Evolutionary conservation across 2,888 invertebrate species (phyloP).

Genomic region (Brachycybe producta): DNA sequence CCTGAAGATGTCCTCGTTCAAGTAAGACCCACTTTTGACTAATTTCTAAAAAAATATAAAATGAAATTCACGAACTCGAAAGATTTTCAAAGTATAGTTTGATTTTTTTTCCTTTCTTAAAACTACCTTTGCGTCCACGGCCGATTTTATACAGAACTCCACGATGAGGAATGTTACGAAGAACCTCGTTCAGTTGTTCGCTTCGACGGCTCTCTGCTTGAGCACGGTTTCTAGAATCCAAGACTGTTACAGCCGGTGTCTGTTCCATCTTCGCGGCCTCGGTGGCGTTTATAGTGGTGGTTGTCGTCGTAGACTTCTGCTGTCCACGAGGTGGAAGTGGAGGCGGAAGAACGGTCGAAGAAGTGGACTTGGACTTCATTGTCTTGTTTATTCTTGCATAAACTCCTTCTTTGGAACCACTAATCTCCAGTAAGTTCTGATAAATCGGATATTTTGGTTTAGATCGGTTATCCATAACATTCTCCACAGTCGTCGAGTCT

Average conservation of each 20-base stretch:
- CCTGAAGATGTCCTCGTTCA: constrained; percentile 55
- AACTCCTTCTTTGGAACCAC: constrained; percentile 6
- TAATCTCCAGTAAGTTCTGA: constrained; percentile 5
- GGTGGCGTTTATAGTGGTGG: too few species aligned
- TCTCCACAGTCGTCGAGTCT: too few species aligned
- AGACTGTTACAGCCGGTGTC: neutral
- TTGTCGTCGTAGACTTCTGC: neutral
- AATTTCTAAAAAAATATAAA: constrained; percentile 41
- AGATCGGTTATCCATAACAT: too few species aligned
- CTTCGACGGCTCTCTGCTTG: too few species aligned
- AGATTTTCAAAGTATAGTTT: too few species aligned
- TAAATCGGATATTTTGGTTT: constrained; percentile 4
- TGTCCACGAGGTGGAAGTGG: constrained; percentile 2
- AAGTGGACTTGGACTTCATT: neutral
- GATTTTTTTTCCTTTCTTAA: too few species aligned
- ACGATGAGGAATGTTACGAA: neutral
- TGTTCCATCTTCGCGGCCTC: neutral
- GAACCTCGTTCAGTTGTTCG: neutral
- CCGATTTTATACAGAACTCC: constrained; percentile 13
- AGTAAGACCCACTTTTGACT: constrained; percentile 58
- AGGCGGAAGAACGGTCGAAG: neutral
- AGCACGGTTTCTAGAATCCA: too few species aligned
- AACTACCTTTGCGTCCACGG: constrained; percentile 8
- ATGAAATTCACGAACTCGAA: neutral
- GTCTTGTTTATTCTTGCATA: constrained; percentile 13